A percentile compares a stretch with the other conserved stretches of the same genome.
Evolutionary conservation across 2,113 vertebrate species (phyloP).

Genomic region (Calyptomena viridis): DNA sequence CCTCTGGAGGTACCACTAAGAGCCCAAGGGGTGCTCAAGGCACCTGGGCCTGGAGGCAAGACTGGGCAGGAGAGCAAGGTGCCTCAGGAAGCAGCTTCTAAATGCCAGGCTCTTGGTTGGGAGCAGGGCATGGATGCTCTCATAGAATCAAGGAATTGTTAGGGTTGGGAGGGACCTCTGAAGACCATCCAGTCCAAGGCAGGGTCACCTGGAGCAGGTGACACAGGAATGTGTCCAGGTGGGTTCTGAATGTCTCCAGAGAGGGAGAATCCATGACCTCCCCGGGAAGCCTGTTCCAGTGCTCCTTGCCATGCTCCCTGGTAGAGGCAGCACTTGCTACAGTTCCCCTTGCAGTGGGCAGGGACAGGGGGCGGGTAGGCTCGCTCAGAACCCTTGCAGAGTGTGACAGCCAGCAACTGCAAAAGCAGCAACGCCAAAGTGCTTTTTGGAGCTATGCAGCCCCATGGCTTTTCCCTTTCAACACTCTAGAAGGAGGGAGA

Average conservation of each 20-base stretch:
- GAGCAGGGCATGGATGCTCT: not conserved
- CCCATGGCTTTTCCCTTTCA: conserved; percentile 45
- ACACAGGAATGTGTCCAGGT: not conserved
- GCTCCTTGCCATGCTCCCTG: not conserved
- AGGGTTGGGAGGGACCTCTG: not conserved
- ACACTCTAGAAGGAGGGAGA: not conserved
- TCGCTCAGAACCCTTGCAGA: not conserved
- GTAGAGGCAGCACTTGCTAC: not conserved
- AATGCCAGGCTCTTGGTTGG: not conserved
- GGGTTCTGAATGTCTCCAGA: not conserved
- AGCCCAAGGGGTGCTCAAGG: not conserved
- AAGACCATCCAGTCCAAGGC: not conserved
- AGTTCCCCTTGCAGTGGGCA: not conserved
- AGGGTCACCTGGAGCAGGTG: not conserved
- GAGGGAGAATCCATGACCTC: not conserved
- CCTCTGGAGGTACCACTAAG: not conserved
- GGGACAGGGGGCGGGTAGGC: not conserved
- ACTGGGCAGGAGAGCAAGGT: not conserved
- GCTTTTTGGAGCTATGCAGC: conserved; percentile 18
- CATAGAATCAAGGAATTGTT: not conserved
- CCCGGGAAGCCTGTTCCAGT: not conserved
- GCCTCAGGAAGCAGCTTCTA: not conserved
- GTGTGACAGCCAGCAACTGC: not conserved
- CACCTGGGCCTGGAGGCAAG: not conserved
- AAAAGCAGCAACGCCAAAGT: conserved; percentile 43